These are phyloP conservation scores for Indri indri DNA, from an alignment of 2,113 vertebrate species.

Conservation along the genomic window DNA sequence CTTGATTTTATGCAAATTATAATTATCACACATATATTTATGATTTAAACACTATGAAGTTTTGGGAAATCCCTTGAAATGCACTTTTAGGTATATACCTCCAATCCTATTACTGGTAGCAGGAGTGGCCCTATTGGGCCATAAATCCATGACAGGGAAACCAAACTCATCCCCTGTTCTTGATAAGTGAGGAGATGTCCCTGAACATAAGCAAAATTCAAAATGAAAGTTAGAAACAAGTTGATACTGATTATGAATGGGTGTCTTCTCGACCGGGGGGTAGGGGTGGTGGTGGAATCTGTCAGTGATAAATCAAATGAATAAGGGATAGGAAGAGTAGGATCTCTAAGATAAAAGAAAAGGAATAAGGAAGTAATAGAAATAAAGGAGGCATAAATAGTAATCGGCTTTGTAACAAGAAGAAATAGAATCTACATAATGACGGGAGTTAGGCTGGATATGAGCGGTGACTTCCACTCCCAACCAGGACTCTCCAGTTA, in stretches of 20 bases:
- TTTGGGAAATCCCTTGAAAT: constrained; percentile 27
- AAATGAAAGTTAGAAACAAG: constrained; percentile 30
- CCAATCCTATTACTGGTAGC: constrained; percentile 29
- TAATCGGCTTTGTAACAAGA: not conserved
- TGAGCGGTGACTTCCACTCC: not conserved
- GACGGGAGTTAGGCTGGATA: not conserved
- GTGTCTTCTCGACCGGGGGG: not conserved
- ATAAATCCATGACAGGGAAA: constrained; percentile 11
- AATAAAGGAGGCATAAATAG: not conserved
- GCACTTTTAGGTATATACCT: not conserved
- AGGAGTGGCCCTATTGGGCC: not conserved
- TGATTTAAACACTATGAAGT: constrained; percentile 2
- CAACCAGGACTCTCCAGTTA: not conserved
- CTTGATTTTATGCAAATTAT: not conserved
- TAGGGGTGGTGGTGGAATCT: not conserved
- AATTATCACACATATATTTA: constrained; percentile 2
- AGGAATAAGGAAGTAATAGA: not conserved
- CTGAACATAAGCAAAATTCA: not conserved
- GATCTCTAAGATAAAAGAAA: not conserved
- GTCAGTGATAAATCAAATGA: not conserved
- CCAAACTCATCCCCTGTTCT: not conserved
- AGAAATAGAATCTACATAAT: not conserved
- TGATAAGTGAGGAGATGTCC: not conserved
- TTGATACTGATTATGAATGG: constrained; percentile 25
- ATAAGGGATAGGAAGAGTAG: not conserved